phyloP scores from a whole-genome alignment of 2,888 invertebrate species.

The Xylota sylvarum region DNA sequence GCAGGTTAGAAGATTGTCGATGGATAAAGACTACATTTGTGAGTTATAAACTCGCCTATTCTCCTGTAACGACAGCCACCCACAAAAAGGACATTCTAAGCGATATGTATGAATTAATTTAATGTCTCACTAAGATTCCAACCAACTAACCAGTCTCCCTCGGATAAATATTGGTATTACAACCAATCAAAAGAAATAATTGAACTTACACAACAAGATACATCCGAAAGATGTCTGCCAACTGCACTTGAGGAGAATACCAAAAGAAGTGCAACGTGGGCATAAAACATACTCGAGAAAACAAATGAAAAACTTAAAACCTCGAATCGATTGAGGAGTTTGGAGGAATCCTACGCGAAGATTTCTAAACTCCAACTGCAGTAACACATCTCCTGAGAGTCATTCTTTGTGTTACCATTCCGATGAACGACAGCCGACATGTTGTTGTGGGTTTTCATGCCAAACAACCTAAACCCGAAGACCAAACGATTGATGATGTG shows the following conservation, averaged over 20 bases:
- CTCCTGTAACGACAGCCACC: too few species aligned
- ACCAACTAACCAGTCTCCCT: background rate
- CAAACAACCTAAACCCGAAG: conserved; percentile 5
- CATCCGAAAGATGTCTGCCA: background rate
- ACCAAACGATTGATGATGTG: conserved; percentile 8
- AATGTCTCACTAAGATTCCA: too few species aligned
- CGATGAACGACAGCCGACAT: conserved; percentile 18
- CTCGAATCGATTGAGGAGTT: background rate
- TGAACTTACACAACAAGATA: background rate
- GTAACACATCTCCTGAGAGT: background rate
- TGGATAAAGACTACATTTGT: too few species aligned
- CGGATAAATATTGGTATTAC: background rate
- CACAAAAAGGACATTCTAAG: too few species aligned
- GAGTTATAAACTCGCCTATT: too few species aligned
- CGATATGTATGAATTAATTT: too few species aligned
- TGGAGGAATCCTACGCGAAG: background rate
- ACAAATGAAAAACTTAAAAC: background rate
- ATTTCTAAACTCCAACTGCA: conserved; percentile 6
- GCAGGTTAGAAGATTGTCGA: too few species aligned
- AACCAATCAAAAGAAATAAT: background rate
- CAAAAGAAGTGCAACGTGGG: background rate
- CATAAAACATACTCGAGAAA: background rate
- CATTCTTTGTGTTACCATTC: conserved; percentile 5
- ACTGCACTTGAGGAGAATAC: background rate
- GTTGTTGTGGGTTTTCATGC: conserved; percentile 23